Evolutionary conservation across 1,140 invertebrate species (phyloP).

Genomic region (Vollenhovia emeryi): DNA sequence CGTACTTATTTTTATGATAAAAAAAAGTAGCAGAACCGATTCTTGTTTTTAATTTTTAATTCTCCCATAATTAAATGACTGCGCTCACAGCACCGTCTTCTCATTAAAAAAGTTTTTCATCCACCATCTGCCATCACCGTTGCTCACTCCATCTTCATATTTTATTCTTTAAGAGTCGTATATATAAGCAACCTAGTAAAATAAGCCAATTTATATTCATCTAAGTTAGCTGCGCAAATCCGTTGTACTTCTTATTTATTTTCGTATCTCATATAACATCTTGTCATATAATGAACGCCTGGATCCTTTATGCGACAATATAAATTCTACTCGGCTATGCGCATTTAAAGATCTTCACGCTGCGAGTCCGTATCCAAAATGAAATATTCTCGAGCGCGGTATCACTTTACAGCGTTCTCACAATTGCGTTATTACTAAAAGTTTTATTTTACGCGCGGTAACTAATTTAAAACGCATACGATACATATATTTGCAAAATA

Average conservation of each 20-base stretch:
- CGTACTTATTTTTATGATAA: slow-evolving; percentile 55
- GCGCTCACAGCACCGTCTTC: slow-evolving; percentile 37
- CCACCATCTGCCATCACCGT: slow-evolving; percentile 67
- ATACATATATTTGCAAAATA: slow-evolving; percentile 12
- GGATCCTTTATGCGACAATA: background rate
- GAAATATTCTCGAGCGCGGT: background rate
- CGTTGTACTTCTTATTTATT: slow-evolving; percentile 18
- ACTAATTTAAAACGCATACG: background rate
- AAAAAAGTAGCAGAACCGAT: slow-evolving; percentile 35
- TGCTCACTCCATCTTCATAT: slow-evolving; percentile 66
- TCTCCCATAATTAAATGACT: slow-evolving; percentile 67
- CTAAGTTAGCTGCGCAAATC: slow-evolving; percentile 45
- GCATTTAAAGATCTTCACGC: background rate
- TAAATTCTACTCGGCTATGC: background rate
- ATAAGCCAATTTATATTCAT: slow-evolving; percentile 67
- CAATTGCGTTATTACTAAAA: background rate
- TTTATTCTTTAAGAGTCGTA: slow-evolving; percentile 66
- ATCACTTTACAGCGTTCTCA: background rate
- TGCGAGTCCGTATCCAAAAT: background rate
- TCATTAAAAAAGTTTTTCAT: slow-evolving; percentile 72
- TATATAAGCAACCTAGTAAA: slow-evolving; percentile 53
- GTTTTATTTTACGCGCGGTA: slow-evolving; percentile 3
- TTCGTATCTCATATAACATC: background rate
- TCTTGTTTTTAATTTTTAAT: slow-evolving; percentile 66
- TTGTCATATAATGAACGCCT: background rate